Conservation (phyloP, 1,140 invertebrate genomes). For the Anoplophora glabripennis region DNA sequence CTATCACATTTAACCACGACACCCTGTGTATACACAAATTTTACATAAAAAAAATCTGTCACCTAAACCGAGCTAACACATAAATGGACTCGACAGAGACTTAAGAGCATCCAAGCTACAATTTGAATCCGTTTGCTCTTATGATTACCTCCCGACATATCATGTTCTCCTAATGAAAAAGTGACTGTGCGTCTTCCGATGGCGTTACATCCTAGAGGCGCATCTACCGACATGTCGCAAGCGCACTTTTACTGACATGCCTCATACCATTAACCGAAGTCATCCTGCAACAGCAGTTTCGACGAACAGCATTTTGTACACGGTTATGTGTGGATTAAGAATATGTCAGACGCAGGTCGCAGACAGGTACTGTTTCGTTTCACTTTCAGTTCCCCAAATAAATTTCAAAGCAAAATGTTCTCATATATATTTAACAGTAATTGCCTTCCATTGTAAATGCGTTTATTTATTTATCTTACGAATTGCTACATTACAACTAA, state of each 20-base stretch:
- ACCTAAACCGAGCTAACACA: too few species aligned
- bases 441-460: too few species aligned
- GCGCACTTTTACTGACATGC: not conserved
- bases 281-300: not conserved
- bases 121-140: too few species aligned
- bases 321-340: too few species aligned
- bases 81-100: too few species aligned
- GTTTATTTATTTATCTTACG: too few species aligned
- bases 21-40: too few species aligned
- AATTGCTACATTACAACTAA: not conserved
- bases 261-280: too few species aligned
- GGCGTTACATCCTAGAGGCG: slow-evolving; percentile 9
- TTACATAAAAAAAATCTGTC: too few species aligned
- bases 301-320: not conserved
- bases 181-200: slow-evolving; percentile 1
- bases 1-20: too few species aligned
- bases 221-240: slow-evolving; percentile 3
- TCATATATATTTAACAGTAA: not conserved
- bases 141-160: not conserved
- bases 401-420: too few species aligned
- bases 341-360: not conserved
- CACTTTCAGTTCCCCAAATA: not conserved
- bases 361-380: not conserved
- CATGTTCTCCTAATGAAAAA: slow-evolving; percentile 5
- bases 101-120: too few species aligned